Conservation (phyloP, 2,888 invertebrate species). For the Dugesia japonica region DNA sequence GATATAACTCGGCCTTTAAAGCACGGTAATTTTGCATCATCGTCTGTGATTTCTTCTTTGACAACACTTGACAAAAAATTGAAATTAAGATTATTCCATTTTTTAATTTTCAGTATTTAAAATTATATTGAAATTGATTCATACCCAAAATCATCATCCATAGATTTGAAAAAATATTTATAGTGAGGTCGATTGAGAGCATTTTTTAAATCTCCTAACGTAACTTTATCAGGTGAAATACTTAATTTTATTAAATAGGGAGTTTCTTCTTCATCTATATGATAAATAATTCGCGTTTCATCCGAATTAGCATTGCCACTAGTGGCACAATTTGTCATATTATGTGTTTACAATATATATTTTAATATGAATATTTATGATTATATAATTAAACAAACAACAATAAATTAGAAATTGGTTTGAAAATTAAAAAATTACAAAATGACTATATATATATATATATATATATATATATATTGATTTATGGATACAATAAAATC, state of each 20-base stretch:
- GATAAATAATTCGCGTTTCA: slow-evolving; percentile 35
- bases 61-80: slow-evolving; percentile 25
- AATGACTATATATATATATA: too few species aligned
- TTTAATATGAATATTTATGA: neutral
- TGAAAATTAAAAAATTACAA: too few species aligned
- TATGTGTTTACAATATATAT: neutral
- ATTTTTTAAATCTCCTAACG: slow-evolving; percentile 35
- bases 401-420: too few species aligned
- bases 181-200: slow-evolving; percentile 34
- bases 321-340: slow-evolving; percentile 4
- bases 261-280: slow-evolving; percentile 35
- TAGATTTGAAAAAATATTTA: slow-evolving; percentile 35
- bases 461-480: too few species aligned
- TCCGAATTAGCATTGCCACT: slow-evolving; percentile 22
- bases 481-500: too few species aligned
- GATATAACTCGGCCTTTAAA: slow-evolving; percentile 30
- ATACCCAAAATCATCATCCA: slow-evolving; percentile 35
- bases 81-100: neutral
- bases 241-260: slow-evolving; percentile 33
- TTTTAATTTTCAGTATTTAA: neutral
- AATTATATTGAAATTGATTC: neutral
- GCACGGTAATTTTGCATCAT: slow-evolving; percentile 26
- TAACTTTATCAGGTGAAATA: slow-evolving; percentile 33
- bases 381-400: neutral
- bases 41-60: slow-evolving; percentile 34